Evolutionary conservation across 2,113 vertebrate species (phyloP), one percentile per base, ranked within the genome.

Genomic region (Nycticebus coucang): DNA sequence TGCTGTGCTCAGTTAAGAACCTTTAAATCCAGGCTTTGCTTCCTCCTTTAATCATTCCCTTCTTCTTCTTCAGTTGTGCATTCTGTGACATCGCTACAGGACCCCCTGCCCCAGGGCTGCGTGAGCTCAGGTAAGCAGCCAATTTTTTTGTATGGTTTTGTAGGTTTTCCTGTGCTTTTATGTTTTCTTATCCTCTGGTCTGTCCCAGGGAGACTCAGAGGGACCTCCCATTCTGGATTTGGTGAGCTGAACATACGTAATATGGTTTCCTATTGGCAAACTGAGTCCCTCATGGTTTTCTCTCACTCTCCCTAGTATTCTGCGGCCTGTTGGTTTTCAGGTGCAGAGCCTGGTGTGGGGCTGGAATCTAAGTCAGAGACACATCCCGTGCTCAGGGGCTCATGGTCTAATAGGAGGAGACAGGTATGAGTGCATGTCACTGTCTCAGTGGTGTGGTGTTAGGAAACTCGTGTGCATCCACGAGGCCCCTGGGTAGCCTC

Each of bases 61-160:
- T 98, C 98, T 97, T 98, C 98, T 98, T 94, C 75, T 97, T 95
- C 96, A 99, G 99, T 98, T 97, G 97, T 98, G 97, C 98, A 98
- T 94, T 98, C 99, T 71, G 97, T 98, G 98, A 98, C 98, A 75
- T 98, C 98, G 93, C 98, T 98, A 90, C 99, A 99, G 98, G 98
- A 99, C 97, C 97, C 98, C 94, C 97, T 99, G 88, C 98, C 98
- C 97, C 98, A 99, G 98, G 99, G 99, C 98, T 99, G 98, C 91
- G 98, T 98, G 96, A 99, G 99, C 98, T 98, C 99, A 99, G 98
- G 98, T 99, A 98, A 98, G 7, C 93, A 94, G 62, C 97, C 64
- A 74, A 88, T 97, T 96, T 87, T 81, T 4, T 96, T 97, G 45
- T 45, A 45, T 45, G 95, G 90, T 95, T 98, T 96, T n/a, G 84